A percentile compares a stretch with the other conserved stretches of the same genome.
phyloP scores from a whole-genome alignment of 1,140 invertebrate species.

The Drosophila sp. region DNA sequence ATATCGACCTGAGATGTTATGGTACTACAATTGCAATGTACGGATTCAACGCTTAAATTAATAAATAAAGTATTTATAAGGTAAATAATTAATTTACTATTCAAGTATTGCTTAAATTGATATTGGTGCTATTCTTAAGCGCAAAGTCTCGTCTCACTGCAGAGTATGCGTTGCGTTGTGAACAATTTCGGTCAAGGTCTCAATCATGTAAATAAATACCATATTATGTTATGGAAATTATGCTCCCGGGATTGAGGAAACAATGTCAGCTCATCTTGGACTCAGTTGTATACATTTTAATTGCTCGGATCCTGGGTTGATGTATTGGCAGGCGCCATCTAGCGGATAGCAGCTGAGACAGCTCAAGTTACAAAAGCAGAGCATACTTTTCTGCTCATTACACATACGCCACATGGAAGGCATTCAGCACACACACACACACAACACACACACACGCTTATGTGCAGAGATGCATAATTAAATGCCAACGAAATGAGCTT shows the following conservation, averaged over 20 bases:
- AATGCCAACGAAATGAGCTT: slow-evolving; percentile 57
- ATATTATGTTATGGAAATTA: slow-evolving; percentile 57
- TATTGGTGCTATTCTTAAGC: not conserved
- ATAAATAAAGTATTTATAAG: too few relatives aligned
- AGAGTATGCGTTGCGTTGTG: not conserved
- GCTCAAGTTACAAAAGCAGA: slow-evolving; percentile 7
- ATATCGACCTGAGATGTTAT: too few relatives aligned
- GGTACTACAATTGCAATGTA: too few relatives aligned
- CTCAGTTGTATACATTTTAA: slow-evolving; percentile 3
- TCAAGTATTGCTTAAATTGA: too few relatives aligned
- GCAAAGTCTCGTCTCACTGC: not conserved
- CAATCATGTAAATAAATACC: slow-evolving; percentile 51
- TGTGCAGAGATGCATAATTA: slow-evolving; percentile 51
- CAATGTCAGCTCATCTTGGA: slow-evolving; percentile 1
- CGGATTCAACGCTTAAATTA: too few relatives aligned
- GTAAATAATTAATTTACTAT: too few relatives aligned
- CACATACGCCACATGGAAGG: slow-evolving; percentile 43
- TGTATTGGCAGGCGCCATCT: slow-evolving; percentile 35
- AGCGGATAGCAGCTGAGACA: slow-evolving; percentile 3
- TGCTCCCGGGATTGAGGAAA: slow-evolving; percentile 33
- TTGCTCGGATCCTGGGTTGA: slow-evolving; percentile 6
- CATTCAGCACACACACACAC: too few relatives aligned
- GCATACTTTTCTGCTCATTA: slow-evolving; percentile 20
- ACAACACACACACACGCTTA: slow-evolving; percentile 9
- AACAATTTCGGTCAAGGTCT: not conserved